These are phyloP conservation scores for Adela reaumurella DNA, from an alignment of 2,888 invertebrate genomes.

Conservation along the genomic window DNA sequence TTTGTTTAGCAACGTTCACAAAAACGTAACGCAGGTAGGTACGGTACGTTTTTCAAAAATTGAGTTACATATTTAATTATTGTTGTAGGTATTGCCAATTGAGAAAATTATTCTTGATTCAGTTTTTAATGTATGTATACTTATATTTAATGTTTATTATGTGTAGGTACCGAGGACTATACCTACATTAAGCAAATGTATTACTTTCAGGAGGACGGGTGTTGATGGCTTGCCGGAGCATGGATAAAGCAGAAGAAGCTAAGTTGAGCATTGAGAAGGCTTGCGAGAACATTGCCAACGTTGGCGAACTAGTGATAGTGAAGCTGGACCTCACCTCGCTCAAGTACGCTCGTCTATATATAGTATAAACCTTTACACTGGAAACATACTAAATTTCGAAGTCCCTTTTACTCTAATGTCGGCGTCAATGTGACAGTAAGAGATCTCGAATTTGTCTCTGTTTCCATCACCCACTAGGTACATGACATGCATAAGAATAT, in stretches of 20 bases:
- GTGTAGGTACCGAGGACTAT: neutral
- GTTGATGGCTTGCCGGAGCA: conserved; percentile 54
- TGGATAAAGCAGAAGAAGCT: conserved; percentile 54
- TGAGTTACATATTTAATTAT: no score
- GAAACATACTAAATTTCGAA: no score
- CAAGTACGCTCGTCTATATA: conserved; percentile 59
- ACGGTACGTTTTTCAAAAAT: no score
- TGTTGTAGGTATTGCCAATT: no score
- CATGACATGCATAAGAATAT: no score
- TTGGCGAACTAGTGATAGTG: conserved; percentile 39
- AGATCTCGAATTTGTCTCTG: no score
- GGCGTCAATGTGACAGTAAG: no score
- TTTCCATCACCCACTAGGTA: no score
- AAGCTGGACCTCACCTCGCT: conserved; percentile 60
- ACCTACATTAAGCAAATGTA: neutral
- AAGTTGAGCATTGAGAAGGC: conserved; percentile 47
- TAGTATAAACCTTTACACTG: conserved; percentile 51
- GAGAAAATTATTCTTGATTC: neutral
- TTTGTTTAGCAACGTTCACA: no score
- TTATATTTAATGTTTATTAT: neutral
- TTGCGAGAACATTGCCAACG: conserved; percentile 24
- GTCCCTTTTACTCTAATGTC: no score
- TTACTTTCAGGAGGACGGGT: conserved; percentile 45
- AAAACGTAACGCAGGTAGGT: no score
- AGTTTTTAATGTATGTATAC: conserved; percentile 1